These are phyloP conservation scores for Hemibagrus wyckioides DNA, from an alignment of 2,113 vertebrate species.

Conservation along the genomic window DNA sequence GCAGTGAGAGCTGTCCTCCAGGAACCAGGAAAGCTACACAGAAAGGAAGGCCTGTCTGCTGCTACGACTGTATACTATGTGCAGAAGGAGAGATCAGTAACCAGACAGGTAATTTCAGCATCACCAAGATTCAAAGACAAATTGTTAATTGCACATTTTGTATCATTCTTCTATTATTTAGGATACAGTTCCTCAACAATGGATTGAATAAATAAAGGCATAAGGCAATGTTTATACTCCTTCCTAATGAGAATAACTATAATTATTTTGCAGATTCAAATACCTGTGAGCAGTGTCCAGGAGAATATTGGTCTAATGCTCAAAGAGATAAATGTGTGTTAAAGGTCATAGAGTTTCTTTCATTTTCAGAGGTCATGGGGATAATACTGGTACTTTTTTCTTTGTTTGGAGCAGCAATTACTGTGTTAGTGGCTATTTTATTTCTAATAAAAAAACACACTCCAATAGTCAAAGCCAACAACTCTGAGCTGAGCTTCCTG, in stretches of 20 bases:
- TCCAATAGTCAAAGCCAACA: slow-evolving; percentile 70
- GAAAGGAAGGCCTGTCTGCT: slow-evolving; percentile 66
- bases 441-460: slow-evolving; percentile 67
- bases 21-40: slow-evolving; percentile 63
- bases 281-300: slow-evolving; percentile 71
- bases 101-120: slow-evolving; percentile 56
- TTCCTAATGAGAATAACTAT: neutral
- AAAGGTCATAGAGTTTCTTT: slow-evolving; percentile 68
- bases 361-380: slow-evolving; percentile 68
- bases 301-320: slow-evolving; percentile 70
- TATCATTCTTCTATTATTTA: slow-evolving; percentile 53
- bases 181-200: slow-evolving; percentile 42
- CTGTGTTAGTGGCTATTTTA: slow-evolving; percentile 55
- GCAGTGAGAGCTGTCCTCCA: slow-evolving; percentile 64
- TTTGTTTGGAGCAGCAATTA: slow-evolving; percentile 64
- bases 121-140: slow-evolving; percentile 24
- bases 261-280: slow-evolving; percentile 73
- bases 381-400: slow-evolving; percentile 65
- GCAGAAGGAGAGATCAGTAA: slow-evolving; percentile 63
- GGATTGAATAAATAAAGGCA: slow-evolving; percentile 15
- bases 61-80: slow-evolving; percentile 67
- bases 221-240: neutral
- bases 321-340: slow-evolving; percentile 65
- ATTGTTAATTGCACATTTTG: slow-evolving; percentile 55
- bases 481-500: slow-evolving; percentile 74